phyloP scores from a whole-genome alignment of 2,113 vertebrate genomes.

The Psilopogon haemacephalus region DNA sequence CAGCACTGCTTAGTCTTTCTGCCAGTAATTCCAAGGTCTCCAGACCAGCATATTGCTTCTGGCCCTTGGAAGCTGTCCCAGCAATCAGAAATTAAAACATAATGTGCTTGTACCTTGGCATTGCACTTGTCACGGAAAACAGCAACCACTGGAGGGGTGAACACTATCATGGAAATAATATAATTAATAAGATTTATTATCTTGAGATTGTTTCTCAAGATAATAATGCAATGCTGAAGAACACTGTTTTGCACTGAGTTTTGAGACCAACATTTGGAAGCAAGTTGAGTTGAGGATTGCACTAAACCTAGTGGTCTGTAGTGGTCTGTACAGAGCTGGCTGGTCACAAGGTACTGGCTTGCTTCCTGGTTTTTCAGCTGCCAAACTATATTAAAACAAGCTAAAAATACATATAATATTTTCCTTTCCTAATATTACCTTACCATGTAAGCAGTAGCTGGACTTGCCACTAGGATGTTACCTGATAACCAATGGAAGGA shows the following conservation, averaged over 20 bases:
- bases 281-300: neutral
- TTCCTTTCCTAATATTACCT: conserved; percentile 74
- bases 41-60: neutral
- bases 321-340: neutral
- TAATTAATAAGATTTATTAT: neutral
- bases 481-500: conserved; percentile 51
- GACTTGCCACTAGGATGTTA: conserved; percentile 50
- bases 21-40: neutral
- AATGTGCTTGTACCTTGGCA: neutral
- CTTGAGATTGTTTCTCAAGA: neutral
- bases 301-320: neutral
- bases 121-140: neutral
- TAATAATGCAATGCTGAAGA: neutral
- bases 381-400: conserved; percentile 68
- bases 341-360: conserved; percentile 44
- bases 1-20: neutral
- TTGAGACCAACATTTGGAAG: neutral
- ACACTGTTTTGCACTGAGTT: neutral
- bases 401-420: conserved; percentile 74
- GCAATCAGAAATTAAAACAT: neutral
- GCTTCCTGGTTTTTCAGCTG: conserved; percentile 64
- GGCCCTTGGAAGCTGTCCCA: neutral
- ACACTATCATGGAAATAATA: neutral
- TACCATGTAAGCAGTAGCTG: conserved; percentile 58
- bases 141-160: neutral